Evolutionary conservation across 92 coral and sea anemone genomes (phyloP).

Genomic region (Meandrina meandrites): DNA sequence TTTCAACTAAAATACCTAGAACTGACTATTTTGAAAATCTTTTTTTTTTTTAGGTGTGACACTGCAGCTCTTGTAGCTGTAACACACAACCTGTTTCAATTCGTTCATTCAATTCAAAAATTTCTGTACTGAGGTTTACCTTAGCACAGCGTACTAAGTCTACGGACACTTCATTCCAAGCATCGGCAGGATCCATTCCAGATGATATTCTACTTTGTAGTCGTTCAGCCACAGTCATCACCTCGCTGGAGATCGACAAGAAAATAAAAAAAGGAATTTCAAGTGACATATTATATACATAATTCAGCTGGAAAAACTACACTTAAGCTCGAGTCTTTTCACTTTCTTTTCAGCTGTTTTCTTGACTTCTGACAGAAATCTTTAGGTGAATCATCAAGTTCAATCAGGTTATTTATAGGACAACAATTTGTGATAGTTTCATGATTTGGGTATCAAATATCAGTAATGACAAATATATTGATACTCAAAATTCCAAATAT

Average conservation of each 20-base stretch:
- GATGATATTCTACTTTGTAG: conserved; percentile 66
- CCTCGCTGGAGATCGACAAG: conserved; percentile 50
- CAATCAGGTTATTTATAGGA: no score
- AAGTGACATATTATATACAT: not conserved
- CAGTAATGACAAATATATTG: no score
- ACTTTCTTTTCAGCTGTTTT: no score
- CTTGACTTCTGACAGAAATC: no score
- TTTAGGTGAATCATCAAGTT: no score
- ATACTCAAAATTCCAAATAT: no score
- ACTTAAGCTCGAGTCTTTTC: not conserved
- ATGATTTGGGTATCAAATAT: no score
- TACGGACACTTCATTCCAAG: conserved; percentile 81
- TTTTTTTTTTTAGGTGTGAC: no score
- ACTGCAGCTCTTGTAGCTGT: not conserved
- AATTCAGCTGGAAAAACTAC: not conserved
- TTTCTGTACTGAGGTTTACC: conserved; percentile 49
- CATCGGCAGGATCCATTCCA: conserved; percentile 77
- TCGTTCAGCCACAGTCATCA: conserved; percentile 55
- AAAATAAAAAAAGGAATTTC: not conserved
- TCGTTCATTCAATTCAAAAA: not conserved
- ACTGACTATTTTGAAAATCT: no score
- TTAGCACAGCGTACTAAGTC: conserved; percentile 84
- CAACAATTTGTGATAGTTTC: no score
- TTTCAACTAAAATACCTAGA: no score
- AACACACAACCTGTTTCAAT: not conserved